Percentiles rank a stretch among this genome's conserved stretches.
Evolutionary conservation across 2,113 vertebrate species (phyloP).

Genomic region (Chitala chitala): DNA sequence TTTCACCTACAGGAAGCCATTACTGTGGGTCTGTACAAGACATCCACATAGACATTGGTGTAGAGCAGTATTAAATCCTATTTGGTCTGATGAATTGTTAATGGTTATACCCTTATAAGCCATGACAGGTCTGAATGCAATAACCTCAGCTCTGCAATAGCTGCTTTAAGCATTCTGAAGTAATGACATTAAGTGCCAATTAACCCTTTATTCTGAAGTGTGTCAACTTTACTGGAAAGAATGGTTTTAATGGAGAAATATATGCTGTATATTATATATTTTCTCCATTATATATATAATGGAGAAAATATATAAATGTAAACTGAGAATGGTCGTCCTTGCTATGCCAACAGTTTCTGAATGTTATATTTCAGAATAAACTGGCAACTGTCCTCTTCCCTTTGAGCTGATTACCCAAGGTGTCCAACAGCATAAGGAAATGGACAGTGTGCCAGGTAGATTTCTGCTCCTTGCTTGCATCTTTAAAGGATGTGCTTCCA

Average conservation of each 20-base stretch:
- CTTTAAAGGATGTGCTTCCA: no score
- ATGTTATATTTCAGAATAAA: no score
- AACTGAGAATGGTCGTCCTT: no score
- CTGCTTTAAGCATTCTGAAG: not conserved
- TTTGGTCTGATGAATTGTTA: slow-evolving; percentile 34
- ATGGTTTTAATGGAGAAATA: not conserved
- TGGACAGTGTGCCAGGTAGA: no score
- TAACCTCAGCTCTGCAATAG: not conserved
- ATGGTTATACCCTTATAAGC: slow-evolving; percentile 14
- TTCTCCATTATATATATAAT: not conserved
- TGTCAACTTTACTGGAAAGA: not conserved
- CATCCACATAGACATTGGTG: slow-evolving; percentile 12
- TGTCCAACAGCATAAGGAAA: no score
- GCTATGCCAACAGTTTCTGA: no score
- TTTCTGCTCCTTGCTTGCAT: not conserved
- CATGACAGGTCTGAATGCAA: slow-evolving; percentile 10
- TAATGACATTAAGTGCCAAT: not conserved
- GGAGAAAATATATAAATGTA: not conserved
- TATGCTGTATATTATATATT: not conserved
- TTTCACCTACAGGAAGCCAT: slow-evolving; percentile 44
- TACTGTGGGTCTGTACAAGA: slow-evolving; percentile 28
- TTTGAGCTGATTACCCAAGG: no score
- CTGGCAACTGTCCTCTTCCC: no score
- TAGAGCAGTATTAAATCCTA: slow-evolving; percentile 26
- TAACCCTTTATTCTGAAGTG: not conserved